Base-by-base conservation (phyloP, 2,888 invertebrate genomes). In the Phymatocera aterrima region DNA sequence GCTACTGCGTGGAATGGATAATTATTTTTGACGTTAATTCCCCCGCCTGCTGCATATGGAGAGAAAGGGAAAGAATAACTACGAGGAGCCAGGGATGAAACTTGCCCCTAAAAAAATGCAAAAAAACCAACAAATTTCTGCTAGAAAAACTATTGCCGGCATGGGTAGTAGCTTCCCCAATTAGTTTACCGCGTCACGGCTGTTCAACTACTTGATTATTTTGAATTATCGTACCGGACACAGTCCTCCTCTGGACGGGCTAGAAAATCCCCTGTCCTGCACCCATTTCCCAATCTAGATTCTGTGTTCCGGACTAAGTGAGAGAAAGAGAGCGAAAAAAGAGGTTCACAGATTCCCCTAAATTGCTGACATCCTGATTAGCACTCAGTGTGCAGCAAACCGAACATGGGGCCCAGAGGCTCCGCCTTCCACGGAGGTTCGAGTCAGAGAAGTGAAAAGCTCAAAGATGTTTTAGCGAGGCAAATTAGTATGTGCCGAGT, bases 321-420 rank as follows among this genome's bases (percentile, higher is more conserved):
- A 3, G 79, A 74, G 80, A 54, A 46, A 46, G 79, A 77, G 80
- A 37, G 78, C 57, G 75, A 79, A 48, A 40, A 61, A 68, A 37
- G 61, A 46, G 34, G 21, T 43, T 68, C 72, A 72, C 72, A 31
- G 57, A 57, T 75, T 57, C 75, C 75, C 57, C 60, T 78, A 77
- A 81, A 84, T 84, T 84, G 82, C 82, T 81, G 80, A 81, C 83
- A 83, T 84, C 83, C 84, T 81, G 84, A 83, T 83, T 83, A 83
- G 81, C 82, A 79, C 72, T 78, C 81, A 75, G 78, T 74, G n/a
- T 24, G 57, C 57, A 57, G 46, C 46, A 28, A 40, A 43, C 24
- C 51, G 31, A 72, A 72, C 51, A 15, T 72, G 51, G 34, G 21
- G 72, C 34, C 57, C 57, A 12, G 57, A 57, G 57, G 12, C 57